These are phyloP conservation scores for Parasteatoda lunata DNA, from an alignment of 2,888 invertebrate species.

Conservation along the genomic window DNA sequence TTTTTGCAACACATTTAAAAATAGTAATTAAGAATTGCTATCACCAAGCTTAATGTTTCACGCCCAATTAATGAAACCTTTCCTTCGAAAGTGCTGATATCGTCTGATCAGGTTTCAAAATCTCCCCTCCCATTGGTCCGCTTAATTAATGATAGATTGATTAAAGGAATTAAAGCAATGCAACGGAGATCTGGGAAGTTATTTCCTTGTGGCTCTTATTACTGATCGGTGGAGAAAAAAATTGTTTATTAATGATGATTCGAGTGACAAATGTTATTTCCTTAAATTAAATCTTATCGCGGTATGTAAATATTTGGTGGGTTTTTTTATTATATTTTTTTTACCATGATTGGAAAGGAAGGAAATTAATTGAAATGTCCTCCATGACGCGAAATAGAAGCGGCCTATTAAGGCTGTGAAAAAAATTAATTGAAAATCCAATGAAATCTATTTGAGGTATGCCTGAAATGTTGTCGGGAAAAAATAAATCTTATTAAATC, in stretches of 20 bases:
- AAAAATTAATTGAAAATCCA: no score
- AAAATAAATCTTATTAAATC: no score
- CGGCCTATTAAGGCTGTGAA: no score
- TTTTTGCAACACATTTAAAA: not conserved
- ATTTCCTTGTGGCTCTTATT: not conserved
- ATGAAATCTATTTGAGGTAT: no score
- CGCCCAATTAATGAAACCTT: not conserved
- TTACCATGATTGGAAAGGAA: slow-evolving; percentile 3
- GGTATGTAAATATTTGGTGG: slow-evolving; percentile 6
- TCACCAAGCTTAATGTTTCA: not conserved
- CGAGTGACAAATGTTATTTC: slow-evolving; percentile 49
- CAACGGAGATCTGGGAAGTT: not conserved
- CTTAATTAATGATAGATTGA: slow-evolving; percentile 1
- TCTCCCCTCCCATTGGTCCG: slow-evolving; percentile 2
- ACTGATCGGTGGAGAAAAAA: not conserved
- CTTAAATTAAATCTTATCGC: slow-evolving; percentile 45
- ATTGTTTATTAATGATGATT: slow-evolving; percentile 38
- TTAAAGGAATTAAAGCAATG: not conserved
- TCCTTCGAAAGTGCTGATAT: slow-evolving; percentile 1
- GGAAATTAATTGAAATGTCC: slow-evolving; percentile 52
- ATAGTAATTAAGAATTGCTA: not conserved
- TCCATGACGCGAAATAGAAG: slow-evolving; percentile 35
- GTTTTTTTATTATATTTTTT: slow-evolving; percentile 13
- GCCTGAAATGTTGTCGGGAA: no score
- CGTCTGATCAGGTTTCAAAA: slow-evolving; percentile 18